Conservation (phyloP, 2,888 invertebrate genomes). For the Parnassius smintheus region DNA sequence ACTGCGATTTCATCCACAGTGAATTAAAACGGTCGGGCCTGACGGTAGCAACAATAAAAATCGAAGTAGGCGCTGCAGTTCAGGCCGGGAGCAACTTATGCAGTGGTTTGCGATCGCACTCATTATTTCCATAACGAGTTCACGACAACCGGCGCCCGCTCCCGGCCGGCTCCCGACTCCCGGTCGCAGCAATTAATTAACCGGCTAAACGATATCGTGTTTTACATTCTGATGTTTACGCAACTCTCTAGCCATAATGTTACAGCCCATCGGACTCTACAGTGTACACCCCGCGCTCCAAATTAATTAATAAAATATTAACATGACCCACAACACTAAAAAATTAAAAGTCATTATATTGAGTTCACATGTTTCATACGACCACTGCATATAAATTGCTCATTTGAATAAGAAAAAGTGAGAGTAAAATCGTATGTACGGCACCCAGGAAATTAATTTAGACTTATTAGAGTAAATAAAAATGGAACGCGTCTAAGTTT, state of each 20-base stretch:
- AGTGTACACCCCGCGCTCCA: conserved; percentile 48
- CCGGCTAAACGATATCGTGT: conserved; percentile 78
- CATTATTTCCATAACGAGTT: conserved; percentile 77
- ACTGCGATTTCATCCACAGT: conserved; percentile 37
- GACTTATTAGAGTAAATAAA: not conserved
- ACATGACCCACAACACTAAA: conserved; percentile 69
- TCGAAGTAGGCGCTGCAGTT: conserved; percentile 41
- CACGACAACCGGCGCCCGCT: conserved; percentile 56
- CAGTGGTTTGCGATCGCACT: conserved; percentile 59
- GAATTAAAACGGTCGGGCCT: conserved; percentile 53
- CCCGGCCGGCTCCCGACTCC: conserved; percentile 45
- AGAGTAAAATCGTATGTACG: conserved; percentile 36
- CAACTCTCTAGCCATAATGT: conserved; percentile 76
- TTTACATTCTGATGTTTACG: conserved; percentile 78
- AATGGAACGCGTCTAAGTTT: too few species aligned
- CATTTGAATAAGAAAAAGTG: conserved; percentile 60
- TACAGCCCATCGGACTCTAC: conserved; percentile 57
- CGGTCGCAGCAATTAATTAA: conserved; percentile 77
- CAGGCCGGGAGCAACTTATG: conserved; percentile 53
- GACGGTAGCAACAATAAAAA: conserved; percentile 63
- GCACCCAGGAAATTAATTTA: not conserved
- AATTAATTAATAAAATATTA: conserved; percentile 75
- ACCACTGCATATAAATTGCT: conserved; percentile 71
- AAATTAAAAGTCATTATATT: conserved; percentile 75
- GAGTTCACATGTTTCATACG: conserved; percentile 60